Evolutionary conservation across 2,113 vertebrate genomes (phyloP), one percentile per base, ranked within the genome.

Genomic region (Steatornis caripensis): DNA sequence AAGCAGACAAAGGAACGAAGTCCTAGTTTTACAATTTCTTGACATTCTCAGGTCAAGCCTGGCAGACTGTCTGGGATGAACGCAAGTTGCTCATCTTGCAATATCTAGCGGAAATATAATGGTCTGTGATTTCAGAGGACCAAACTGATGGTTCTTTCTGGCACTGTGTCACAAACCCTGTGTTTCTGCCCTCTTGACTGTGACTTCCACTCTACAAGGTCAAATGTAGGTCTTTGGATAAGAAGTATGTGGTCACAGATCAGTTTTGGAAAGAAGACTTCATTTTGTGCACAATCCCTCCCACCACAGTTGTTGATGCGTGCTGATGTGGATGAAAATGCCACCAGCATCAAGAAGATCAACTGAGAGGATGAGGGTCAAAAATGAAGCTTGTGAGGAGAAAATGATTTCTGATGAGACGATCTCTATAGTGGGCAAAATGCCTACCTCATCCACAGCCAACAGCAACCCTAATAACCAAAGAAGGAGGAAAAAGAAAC

Each of bases 221-320:
- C 64, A 41, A 8, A 32, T 66, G 21, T 26, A 27, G 26, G 15
- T 45, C 24, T 7, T 71, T 72, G 58, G 43, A 30, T 71, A 36
- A 37, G 39, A 75, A 57, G 10, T 30, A 51, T 0, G 0, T 19
- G n/a, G 32, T 49, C 22, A 64, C 0, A 1, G 30, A 70, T 19
- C 0, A 1, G 27, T 61, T 94, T 77, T 46, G 74, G 78, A 69
- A 55, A 62, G 55, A 48, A 71, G 13, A 54, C 10, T 48, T 64
- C 2, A 0, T 10, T 71, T 71, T 62, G 49, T 46, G 36, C 69
- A 54, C 43, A 51, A 34, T 30, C 46, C 12, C 29, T 84, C 49
- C 53, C 49, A 61, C 36, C 2, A 3, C 36, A 77, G 24, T 2
- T 32, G 23, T 21, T 36, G 34, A 30, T 45, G 32, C 62, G 12